Percentiles rank a stretch among this genome's conserved stretches.
Conservation (phyloP, 2,113 vertebrate genomes). For the Pelvicachromis taeniatus region DNA sequence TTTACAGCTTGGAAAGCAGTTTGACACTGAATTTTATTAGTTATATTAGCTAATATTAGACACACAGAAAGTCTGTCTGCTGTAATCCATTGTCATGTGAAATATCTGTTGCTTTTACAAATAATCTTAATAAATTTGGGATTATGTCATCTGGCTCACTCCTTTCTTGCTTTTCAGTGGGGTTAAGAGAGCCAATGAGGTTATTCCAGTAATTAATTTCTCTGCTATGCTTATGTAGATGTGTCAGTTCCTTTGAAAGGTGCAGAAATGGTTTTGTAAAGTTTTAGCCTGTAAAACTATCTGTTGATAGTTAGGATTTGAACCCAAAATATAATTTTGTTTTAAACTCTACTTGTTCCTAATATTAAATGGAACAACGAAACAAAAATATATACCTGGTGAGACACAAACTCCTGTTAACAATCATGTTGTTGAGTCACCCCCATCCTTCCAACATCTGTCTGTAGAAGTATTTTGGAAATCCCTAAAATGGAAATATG, state of each 20-base stretch:
- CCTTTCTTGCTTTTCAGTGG: too few species aligned
- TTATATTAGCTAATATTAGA: neutral
- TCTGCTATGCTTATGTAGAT: neutral
- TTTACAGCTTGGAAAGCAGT: neutral
- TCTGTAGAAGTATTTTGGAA: rapidly evolving
- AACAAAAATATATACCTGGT: neutral
- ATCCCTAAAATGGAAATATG: neutral
- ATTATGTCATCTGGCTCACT: neutral
- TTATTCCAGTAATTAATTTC: neutral
- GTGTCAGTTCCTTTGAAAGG: neutral
- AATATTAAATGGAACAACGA: neutral
- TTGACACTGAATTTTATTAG: neutral
- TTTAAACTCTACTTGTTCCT: neutral
- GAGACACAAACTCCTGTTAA: neutral
- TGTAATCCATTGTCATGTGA: neutral
- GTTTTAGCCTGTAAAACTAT: neutral
- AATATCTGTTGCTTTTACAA: neutral
- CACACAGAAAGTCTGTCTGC: neutral
- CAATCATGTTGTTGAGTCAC: neutral
- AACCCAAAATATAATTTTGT: neutral
- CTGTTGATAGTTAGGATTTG: neutral
- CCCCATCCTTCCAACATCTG: rapidly evolving
- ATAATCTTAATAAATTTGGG: neutral
- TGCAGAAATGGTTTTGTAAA: neutral
- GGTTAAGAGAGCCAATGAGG: too few species aligned